These are phyloP conservation scores for Heliothis peltigera DNA, from an alignment of 2,888 invertebrate genomes.

Conservation along the genomic window DNA sequence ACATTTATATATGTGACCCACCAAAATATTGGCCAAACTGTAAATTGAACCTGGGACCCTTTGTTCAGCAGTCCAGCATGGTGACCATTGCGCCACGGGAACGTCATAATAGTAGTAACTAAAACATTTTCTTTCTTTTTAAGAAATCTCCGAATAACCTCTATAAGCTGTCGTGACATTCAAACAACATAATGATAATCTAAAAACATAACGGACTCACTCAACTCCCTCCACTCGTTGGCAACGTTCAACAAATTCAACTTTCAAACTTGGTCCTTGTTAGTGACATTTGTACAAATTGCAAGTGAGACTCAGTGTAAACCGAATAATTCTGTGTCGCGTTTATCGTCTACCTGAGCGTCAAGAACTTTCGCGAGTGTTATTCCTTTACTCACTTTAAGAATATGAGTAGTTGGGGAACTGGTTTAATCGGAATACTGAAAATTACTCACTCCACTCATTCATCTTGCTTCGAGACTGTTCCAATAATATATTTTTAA, in stretches of 20 bases:
- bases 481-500: too few species aligned
- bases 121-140: not conserved
- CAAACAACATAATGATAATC: conserved; percentile 14
- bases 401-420: not conserved
- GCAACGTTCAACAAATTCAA: conserved; percentile 48
- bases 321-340: conserved; percentile 42
- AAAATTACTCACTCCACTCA: too few species aligned
- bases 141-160: not conserved
- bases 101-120: too few species aligned
- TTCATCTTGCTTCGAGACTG: too few species aligned
- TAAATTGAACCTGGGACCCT: too few species aligned
- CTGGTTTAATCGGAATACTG: not conserved
- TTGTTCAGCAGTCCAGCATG: too few species aligned
- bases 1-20: too few species aligned
- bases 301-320: conserved; percentile 51
- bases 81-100: too few species aligned
- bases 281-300: conserved; percentile 58
- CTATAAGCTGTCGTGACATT: conserved; percentile 17
- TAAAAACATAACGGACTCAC: conserved; percentile 35
- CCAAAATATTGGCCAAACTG: too few species aligned
- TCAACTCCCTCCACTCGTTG: conserved; percentile 29
- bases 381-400: conserved; percentile 17
- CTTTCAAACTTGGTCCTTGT: conserved; percentile 52
- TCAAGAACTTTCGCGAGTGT: conserved; percentile 10
- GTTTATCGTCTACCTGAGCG: conserved; percentile 31